These are phyloP conservation scores for Strix occidentalis DNA, from an alignment of 2,797 vertebrate genomes.

Conservation along the genomic window DNA sequence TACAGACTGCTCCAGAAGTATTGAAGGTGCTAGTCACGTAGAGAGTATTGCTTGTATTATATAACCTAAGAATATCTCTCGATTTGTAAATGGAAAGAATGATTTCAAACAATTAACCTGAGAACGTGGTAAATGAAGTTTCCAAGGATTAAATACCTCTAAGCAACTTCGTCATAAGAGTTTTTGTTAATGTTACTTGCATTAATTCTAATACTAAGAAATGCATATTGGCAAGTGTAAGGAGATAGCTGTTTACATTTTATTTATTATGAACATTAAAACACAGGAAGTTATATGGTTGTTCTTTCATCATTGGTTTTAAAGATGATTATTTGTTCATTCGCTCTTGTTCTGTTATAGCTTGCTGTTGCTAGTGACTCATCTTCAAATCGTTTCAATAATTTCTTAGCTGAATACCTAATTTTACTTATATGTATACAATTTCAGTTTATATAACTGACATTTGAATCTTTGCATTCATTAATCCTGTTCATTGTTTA, in stretches of 20 bases:
- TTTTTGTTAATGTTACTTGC: background rate
- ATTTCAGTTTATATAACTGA: slow-evolving; percentile 59
- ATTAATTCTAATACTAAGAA: background rate
- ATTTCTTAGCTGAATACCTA: slow-evolving; percentile 15
- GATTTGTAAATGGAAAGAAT: background rate
- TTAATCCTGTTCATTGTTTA: slow-evolving; percentile 60
- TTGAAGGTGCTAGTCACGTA: background rate
- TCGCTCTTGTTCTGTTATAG: background rate
- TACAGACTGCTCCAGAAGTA: background rate
- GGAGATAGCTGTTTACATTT: background rate
- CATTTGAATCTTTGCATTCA: slow-evolving; percentile 57
- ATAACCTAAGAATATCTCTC: background rate
- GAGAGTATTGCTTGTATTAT: background rate
- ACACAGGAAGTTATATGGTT: background rate
- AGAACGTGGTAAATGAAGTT: background rate
- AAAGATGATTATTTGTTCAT: background rate
- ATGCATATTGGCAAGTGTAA: background rate
- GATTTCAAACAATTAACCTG: background rate
- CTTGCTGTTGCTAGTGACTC: background rate
- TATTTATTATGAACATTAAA: slow-evolving; percentile 1
- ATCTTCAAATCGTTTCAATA: slow-evolving; percentile 12
- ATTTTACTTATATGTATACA: slow-evolving; percentile 42
- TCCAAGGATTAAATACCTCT: background rate
- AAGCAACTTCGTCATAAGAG: background rate
- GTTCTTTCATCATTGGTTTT: background rate